Base-by-base conservation (phyloP, 1,140 invertebrate species). In the Drosophila kikkawai region DNA sequence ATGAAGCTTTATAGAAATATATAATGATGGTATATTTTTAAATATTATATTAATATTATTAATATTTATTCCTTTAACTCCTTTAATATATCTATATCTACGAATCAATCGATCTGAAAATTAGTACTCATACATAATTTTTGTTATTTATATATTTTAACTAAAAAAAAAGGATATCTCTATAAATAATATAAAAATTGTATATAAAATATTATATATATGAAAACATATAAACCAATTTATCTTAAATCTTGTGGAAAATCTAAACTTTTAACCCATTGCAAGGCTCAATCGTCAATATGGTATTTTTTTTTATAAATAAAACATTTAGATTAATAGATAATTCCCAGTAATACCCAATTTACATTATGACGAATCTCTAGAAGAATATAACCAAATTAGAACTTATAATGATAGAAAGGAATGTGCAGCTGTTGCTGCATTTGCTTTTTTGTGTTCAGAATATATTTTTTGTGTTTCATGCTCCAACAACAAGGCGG, bases 371-470 rank as follows among this genome's bases (percentile, higher is more conserved):
- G 7, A 15, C 7, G 13, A 37, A 55, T 55, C 51, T 22, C 19
- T 15, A 12, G 51, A 37, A 9, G 7, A 55, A 15, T 55, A 37
- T 15, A 22, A 22, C 51, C 34, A 19, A 39, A 55, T 55, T 36
- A 22, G 19, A 55, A 22, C 34, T 39, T 19, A 22, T 15, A 55
- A 55, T 37, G 4, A n/a, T 4, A 32, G 12, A 7, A 34, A 34
- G 32, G 63, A 45, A 66, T 66, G 56, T 66, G 64, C 56, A 66
- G 64, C 56, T 66, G 56, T 61, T 60, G 36, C 3, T 63, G 42
- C 48, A 11, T 22, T 64, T 67, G 7, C 53, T 41, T 34, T 47
- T 47, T 22, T 47, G 7, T 34, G 36, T 47, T 71, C 17, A 47
- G 36, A 58, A 57, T 48, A 17, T 19, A 15, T 34, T 70, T 70